Conservation (phyloP, 2,113 vertebrate species). For the Philantomba maxwellii region DNA sequence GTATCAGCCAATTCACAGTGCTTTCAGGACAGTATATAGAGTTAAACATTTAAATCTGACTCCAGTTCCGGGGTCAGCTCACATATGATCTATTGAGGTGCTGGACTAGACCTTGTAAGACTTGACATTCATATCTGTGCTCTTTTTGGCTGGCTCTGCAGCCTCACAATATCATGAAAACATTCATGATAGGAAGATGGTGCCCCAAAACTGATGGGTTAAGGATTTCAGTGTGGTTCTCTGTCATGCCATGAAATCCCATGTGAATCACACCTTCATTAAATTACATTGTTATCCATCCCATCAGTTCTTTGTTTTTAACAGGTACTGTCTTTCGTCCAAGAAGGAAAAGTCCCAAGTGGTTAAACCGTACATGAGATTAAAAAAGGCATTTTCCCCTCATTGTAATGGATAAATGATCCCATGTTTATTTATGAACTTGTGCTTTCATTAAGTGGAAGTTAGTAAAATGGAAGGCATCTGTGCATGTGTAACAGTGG, state of each 20-base stretch:
- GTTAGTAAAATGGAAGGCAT: not conserved
- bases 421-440: not conserved
- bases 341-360: not conserved
- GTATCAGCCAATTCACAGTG: not conserved
- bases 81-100: not conserved
- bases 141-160: not conserved
- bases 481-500: not conserved
- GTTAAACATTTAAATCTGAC: not conserved
- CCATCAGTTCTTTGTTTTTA: conserved; percentile 11
- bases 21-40: not conserved
- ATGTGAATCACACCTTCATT: not conserved
- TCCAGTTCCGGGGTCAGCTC: not conserved
- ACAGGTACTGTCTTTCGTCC: not conserved
- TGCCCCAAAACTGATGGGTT: not conserved
- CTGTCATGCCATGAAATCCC: not conserved
- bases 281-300: not conserved
- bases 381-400: not conserved
- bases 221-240: not conserved
- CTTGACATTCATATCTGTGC: not conserved
- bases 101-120: not conserved
- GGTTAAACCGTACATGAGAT: not conserved
- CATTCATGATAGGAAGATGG: not conserved
- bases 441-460: not conserved
- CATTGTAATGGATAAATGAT: not conserved
- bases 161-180: not conserved